Evolutionary conservation across 2,113 vertebrate genomes (phyloP).

Genomic region (Zootoca vivipara): DNA sequence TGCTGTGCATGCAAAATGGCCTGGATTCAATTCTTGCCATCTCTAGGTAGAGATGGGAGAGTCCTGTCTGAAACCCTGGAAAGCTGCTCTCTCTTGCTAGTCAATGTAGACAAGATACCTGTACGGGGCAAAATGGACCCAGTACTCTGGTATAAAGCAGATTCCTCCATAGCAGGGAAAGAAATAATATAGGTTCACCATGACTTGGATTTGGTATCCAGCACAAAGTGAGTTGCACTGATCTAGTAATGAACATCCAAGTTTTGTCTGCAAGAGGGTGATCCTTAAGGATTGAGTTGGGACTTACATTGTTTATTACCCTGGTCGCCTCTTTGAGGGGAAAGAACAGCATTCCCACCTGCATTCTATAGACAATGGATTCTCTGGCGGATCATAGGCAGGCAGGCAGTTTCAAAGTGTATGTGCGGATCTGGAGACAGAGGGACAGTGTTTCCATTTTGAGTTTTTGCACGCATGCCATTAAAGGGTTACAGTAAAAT

Average conservation of each 20-base stretch:
- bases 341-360: not conserved
- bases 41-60: too few species aligned
- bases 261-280: not conserved
- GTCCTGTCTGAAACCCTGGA: not conserved
- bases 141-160: not conserved
- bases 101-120: too few species aligned
- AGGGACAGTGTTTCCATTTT: not conserved
- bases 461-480: not conserved
- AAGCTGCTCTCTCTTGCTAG: too few species aligned
- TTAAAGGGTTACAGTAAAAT: constrained; percentile 43
- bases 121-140: too few species aligned
- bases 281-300: too few species aligned
- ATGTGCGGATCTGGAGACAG: too few species aligned
- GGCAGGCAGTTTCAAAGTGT: too few species aligned
- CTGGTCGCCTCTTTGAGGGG: not conserved
- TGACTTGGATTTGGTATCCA: not conserved
- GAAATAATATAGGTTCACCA: rapidly evolving
- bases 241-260: not conserved
- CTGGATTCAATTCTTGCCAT: too few species aligned
- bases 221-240: not conserved
- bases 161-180: constrained; percentile 8
- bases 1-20: too few species aligned
- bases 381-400: not conserved
- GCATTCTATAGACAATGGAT: not conserved
- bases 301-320: not conserved